A percentile compares a stretch with the other conserved stretches of the same genome.
Evolutionary conservation across 2,888 invertebrate species (phyloP).

Genomic region (Yponomeuta malinellus): DNA sequence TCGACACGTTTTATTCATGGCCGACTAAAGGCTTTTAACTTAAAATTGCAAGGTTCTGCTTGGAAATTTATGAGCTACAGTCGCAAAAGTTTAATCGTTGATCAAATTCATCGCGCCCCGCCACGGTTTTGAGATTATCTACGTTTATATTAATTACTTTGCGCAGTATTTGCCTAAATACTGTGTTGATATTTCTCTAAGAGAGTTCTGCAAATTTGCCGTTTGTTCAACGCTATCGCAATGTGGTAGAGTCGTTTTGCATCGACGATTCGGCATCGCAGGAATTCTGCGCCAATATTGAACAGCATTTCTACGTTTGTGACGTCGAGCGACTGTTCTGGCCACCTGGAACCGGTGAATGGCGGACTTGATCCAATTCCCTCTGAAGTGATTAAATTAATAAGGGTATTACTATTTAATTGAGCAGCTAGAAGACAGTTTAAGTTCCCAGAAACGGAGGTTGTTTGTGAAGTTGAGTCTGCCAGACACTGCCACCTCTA

Average conservation of each 20-base stretch:
- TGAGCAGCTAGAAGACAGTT: neutral
- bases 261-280: neutral
- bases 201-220: neutral
- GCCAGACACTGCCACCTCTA: no score
- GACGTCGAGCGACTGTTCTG: neutral
- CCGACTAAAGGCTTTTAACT: slow-evolving; percentile 43
- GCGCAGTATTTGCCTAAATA: slow-evolving; percentile 33
- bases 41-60: slow-evolving; percentile 40
- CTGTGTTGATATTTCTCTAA: slow-evolving; percentile 20
- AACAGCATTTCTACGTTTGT: neutral
- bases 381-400: neutral
- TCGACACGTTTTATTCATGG: slow-evolving; percentile 52
- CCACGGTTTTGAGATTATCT: slow-evolving; percentile 38
- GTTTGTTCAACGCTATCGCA: neutral
- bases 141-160: slow-evolving; percentile 38
- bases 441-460: neutral
- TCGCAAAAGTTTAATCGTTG: slow-evolving; percentile 50
- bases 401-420: neutral
- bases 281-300: neutral
- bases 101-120: slow-evolving; percentile 42
- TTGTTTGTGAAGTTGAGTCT: neutral
- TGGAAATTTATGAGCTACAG: slow-evolving; percentile 53
- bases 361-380: neutral
- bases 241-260: neutral
- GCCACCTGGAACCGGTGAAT: neutral